Evolutionary conservation across 2,113 vertebrate genomes (phyloP).

Genomic region (Atlantisia rogersi): DNA sequence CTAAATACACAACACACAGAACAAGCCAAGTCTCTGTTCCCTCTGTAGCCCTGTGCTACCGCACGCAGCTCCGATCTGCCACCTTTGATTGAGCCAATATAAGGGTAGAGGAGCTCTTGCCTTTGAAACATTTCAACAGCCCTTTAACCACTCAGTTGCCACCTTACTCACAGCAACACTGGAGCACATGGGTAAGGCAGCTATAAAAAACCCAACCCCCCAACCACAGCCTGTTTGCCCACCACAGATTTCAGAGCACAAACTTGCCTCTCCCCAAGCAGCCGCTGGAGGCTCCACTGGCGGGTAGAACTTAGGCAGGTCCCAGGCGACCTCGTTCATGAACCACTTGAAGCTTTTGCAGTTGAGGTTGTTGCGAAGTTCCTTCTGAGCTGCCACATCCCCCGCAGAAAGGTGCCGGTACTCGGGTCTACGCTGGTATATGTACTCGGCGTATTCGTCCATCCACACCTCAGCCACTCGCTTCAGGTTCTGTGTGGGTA

Average conservation of each 20-base stretch:
- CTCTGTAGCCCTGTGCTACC: not conserved
- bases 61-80: not conserved
- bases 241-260: not conserved
- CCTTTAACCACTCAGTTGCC: not conserved
- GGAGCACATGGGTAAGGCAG: not conserved
- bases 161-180: not conserved
- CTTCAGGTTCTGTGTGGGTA: conserved; percentile 89
- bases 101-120: not conserved
- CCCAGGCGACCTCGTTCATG: conserved; percentile 96
- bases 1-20: not conserved
- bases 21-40: not conserved
- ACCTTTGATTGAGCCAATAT: not conserved
- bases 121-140: not conserved
- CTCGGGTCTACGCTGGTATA: conserved; percentile 95
- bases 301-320: conserved; percentile 93
- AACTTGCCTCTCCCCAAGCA: conserved; percentile 93
- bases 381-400: conserved; percentile 88
- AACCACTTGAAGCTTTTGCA: conserved; percentile 97
- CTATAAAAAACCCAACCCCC: not conserved
- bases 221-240: not conserved
- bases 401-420: conserved; percentile 95
- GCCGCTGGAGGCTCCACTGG: conserved; percentile 94
- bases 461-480: conserved; percentile 98
- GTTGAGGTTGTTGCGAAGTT: conserved; percentile 85
- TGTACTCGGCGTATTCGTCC: conserved; percentile 94